phyloP scores from a whole-genome alignment of 1,140 invertebrate genomes.

The Limonius californicus region DNA sequence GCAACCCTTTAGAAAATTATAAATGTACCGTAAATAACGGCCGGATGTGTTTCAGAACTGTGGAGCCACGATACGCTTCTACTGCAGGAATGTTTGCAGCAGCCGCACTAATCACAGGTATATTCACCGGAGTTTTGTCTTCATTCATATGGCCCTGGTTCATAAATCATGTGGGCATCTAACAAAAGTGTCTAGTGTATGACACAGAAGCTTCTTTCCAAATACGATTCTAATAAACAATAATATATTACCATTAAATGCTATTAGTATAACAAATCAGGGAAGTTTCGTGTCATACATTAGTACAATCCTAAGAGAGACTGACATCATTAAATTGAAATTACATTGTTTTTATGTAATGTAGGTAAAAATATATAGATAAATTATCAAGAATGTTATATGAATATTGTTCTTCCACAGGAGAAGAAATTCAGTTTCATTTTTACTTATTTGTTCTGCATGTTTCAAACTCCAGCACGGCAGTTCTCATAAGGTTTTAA shows the following conservation, averaged over 20 bases:
- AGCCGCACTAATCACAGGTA: conserved; percentile 85
- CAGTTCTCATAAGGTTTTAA: no score
- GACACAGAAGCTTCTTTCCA: conserved; percentile 38
- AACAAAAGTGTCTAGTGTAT: conserved; percentile 47
- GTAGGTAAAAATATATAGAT: neutral
- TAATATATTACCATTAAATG: neutral
- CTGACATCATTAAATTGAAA: conserved; percentile 6
- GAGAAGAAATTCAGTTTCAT: neutral
- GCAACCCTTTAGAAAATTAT: no score
- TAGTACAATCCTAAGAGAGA: neutral
- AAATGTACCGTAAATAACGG: no score
- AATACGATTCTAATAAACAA: conserved; percentile 24
- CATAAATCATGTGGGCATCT: conserved; percentile 49
- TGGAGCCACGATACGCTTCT: conserved; percentile 75
- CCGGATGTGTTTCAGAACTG: conserved; percentile 62
- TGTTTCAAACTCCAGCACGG: no score
- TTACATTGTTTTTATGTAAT: neutral
- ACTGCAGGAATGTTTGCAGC: conserved; percentile 94
- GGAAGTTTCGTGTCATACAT: conserved; percentile 11
- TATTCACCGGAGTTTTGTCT: conserved; percentile 78
- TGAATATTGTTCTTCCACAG: neutral
- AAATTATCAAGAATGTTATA: neutral
- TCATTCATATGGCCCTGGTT: conserved; percentile 66
- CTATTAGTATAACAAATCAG: neutral
- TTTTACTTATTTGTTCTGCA: no score